Evolutionary conservation across 2,113 vertebrate genomes (phyloP), one percentile per base, ranked within the genome.

Genomic region (Planiliza haematocheilus): DNA sequence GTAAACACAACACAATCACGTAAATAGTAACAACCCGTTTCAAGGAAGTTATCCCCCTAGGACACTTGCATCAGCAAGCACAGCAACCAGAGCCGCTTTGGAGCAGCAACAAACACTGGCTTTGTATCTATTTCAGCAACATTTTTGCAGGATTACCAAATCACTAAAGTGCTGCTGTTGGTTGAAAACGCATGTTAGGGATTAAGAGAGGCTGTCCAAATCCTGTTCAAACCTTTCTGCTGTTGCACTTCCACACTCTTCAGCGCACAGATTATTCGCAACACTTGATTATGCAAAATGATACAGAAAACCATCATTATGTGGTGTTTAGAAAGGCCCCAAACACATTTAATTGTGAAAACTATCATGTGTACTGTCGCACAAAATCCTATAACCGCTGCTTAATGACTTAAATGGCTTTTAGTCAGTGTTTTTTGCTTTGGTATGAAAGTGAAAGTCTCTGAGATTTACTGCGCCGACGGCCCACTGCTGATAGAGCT

Each of bases 101-200:
- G 63, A 60, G 56, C 56, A 38, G 24, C 24, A 73, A 70, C 58
- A 63, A 77, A 57, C 36, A 1, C 7, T 51, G 11, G 39, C 66
- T 83, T 72, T 83, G 30, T 41, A 48, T 83, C 42, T 56, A 58
- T 80, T 85, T 80, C 50, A 65, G 69, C 66, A 64, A 51, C 77
- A 62, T 79, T 80, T 30, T 73, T 69, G 12, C 57, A 50, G 59
- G 56, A 83, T 82, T 79, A 70, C 24, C 13, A 48, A 58, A 48
- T 43, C 4, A 39, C 50, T 65, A 10, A 65, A 59, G 24, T 77
- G 41, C 52, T 72, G 55, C 42, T 48, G 62, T 41, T 56, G 51
- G 57, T 66, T 79, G 38, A 53, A 59, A 74, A 63, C 17, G 20
- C n/a, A 37, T 49, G 64, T 49, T 51, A 49, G 11, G 63, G 50